These are phyloP conservation scores for Microcebus tavaratra DNA, from an alignment of 2,113 vertebrate species.

Conservation along the genomic window DNA sequence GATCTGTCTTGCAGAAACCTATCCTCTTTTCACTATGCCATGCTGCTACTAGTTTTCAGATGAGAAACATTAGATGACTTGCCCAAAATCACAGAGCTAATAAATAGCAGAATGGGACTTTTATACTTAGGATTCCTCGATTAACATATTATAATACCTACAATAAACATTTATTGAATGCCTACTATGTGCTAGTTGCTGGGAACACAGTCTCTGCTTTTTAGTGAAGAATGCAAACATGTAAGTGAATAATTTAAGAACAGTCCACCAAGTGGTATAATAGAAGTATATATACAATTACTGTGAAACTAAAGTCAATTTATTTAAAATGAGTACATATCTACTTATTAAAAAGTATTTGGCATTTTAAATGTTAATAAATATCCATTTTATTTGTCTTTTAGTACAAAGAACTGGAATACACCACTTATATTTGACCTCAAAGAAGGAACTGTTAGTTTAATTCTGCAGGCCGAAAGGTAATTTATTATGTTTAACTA, in stretches of 20 bases:
- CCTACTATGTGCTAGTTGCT: neutral
- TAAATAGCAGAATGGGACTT: neutral
- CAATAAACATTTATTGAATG: neutral
- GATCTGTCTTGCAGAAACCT: neutral
- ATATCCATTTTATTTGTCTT: conserved; percentile 7
- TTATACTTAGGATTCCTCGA: neutral
- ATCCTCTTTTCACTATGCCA: neutral
- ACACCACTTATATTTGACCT: conserved; percentile 98
- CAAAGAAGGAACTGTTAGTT: conserved; percentile 96
- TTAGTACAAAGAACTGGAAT: conserved; percentile 97
- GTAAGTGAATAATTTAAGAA: conserved; percentile 12
- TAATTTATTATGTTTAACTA: conserved; percentile 77
- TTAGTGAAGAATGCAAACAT: neutral
- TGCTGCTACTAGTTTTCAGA: neutral
- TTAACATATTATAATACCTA: neutral
- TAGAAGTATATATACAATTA: neutral
- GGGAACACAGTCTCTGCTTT: neutral
- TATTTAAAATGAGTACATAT: conserved; percentile 24
- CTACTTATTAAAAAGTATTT: conserved; percentile 33
- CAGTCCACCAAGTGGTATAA: neutral
- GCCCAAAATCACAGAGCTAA: neutral
- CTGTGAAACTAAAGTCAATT: conserved; percentile 12
- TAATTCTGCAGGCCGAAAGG: conserved; percentile 97
- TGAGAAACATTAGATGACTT: neutral
- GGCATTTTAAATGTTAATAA: conserved; percentile 20